phyloP scores from a whole-genome alignment of 2,888 invertebrate genomes.

The Drosophila conformis region DNA sequence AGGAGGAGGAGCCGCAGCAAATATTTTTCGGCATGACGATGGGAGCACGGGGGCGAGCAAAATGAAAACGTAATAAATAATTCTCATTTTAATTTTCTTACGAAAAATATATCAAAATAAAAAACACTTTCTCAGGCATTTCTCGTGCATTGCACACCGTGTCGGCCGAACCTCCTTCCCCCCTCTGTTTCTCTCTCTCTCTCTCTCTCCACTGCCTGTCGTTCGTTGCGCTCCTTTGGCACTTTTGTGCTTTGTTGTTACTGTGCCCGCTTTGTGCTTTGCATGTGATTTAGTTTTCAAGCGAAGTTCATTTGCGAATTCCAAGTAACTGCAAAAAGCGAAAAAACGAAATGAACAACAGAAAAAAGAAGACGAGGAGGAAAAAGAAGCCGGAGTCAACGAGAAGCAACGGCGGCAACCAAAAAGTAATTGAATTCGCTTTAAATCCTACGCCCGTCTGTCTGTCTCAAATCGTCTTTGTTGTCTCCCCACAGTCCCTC shows the following conservation, averaged over 20 bases:
- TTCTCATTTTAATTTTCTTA: constrained; percentile 80
- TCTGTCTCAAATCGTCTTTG: constrained; percentile 21
- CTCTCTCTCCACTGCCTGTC: background rate
- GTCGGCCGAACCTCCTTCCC: background rate
- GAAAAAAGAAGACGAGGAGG: constrained; percentile 11
- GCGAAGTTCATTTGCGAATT: constrained; percentile 81
- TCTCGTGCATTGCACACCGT: constrained; percentile 15
- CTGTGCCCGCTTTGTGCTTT: constrained; percentile 55
- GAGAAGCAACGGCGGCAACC: constrained; percentile 58
- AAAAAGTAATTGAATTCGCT: constrained; percentile 80
- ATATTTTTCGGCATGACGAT: constrained; percentile 21
- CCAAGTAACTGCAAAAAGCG: constrained; percentile 72
- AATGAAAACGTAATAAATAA: constrained; percentile 76
- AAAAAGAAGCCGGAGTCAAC: constrained; percentile 6
- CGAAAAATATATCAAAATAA: constrained; percentile 76
- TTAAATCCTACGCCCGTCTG: constrained; percentile 67
- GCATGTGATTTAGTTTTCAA: constrained; percentile 80
- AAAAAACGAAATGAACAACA: constrained; percentile 32
- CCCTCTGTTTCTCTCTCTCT: background rate
- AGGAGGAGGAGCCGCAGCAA: constrained; percentile 25
- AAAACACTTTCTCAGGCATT: constrained; percentile 74
- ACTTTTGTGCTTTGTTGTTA: constrained; percentile 59
- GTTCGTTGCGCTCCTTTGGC: constrained; percentile 55
- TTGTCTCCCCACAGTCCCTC: constrained; percentile 17
- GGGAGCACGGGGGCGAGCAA: background rate